Conservation (phyloP, 2,888 invertebrate genomes). For the Leptarthrus brevirostris region DNA sequence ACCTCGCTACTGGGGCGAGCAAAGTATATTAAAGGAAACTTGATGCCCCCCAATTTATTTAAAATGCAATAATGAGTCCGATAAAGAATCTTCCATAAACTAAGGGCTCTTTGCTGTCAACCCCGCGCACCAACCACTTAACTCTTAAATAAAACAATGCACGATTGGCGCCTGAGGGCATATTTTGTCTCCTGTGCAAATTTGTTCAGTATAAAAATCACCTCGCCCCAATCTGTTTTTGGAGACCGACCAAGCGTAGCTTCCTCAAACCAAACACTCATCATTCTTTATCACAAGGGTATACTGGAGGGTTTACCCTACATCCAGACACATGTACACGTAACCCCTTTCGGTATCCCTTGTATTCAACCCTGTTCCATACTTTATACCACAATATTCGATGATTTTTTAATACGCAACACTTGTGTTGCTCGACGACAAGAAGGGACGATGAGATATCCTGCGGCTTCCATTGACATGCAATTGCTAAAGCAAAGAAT, state of each 20-base stretch:
- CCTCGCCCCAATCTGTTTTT: constrained; percentile 28
- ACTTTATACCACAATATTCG: constrained; percentile 18
- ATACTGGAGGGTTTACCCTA: constrained; percentile 2
- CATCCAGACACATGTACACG: constrained; percentile 23
- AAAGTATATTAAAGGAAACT: constrained; percentile 8
- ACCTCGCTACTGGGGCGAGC: neutral
- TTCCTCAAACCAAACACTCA: constrained; percentile 29
- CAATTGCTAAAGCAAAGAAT: constrained; percentile 5
- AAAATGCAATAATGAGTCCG: constrained; percentile 41
- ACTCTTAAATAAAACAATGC: constrained; percentile 40
- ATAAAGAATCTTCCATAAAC: constrained; percentile 14
- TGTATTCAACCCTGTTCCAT: constrained; percentile 22
- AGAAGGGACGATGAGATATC: constrained; percentile 32
- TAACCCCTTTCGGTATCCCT: neutral
- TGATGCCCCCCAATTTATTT: constrained; percentile 39
- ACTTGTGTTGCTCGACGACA: constrained; percentile 36
- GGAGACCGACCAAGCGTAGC: constrained; percentile 1
- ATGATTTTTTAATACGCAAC: constrained; percentile 48
- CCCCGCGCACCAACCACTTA: constrained; percentile 28
- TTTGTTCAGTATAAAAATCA: constrained; percentile 8
- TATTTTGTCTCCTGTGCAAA: constrained; percentile 28
- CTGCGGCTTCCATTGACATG: constrained; percentile 39
- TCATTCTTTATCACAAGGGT: constrained; percentile 40
- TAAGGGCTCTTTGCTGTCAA: neutral
- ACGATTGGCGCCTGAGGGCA: neutral